Percentiles rank a stretch among this genome's conserved stretches.
phyloP scores from a whole-genome alignment of 1,140 invertebrate species.

The Cyclina sinensis region DNA sequence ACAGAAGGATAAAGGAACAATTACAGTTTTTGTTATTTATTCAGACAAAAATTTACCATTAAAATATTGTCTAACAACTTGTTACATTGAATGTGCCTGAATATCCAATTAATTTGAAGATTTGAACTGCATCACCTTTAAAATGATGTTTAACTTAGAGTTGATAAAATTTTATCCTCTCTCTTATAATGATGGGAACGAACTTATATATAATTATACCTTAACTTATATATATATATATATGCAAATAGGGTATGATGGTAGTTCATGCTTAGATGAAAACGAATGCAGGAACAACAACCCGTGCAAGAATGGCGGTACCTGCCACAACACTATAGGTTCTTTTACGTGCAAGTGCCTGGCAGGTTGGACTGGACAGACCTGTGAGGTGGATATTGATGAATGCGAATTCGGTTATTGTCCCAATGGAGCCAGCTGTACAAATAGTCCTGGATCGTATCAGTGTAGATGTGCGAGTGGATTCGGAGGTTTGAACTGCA shows the following conservation, averaged over 20 bases:
- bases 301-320: constrained; percentile 33
- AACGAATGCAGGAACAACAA: constrained; percentile 3
- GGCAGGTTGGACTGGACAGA: constrained; percentile 47
- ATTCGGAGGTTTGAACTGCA: constrained; percentile 1
- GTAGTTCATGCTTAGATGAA: constrained; percentile 3
- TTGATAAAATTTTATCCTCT: too few species aligned
- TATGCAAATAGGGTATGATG: neutral
- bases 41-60: too few species aligned
- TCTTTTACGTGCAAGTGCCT: constrained; percentile 53
- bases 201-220: too few species aligned
- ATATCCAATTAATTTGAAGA: too few species aligned
- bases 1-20: too few species aligned
- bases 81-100: too few species aligned
- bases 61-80: too few species aligned
- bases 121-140: too few species aligned
- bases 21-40: too few species aligned
- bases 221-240: too few species aligned
- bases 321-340: constrained; percentile 48
- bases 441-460: constrained; percentile 45
- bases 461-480: constrained; percentile 41
- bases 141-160: too few species aligned
- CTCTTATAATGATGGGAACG: too few species aligned
- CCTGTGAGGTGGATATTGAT: constrained; percentile 45
- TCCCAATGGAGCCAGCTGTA: constrained; percentile 22
- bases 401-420: neutral